phyloP scores from a whole-genome alignment of 2,113 vertebrate species.

The Phylloscopus trochilus region DNA sequence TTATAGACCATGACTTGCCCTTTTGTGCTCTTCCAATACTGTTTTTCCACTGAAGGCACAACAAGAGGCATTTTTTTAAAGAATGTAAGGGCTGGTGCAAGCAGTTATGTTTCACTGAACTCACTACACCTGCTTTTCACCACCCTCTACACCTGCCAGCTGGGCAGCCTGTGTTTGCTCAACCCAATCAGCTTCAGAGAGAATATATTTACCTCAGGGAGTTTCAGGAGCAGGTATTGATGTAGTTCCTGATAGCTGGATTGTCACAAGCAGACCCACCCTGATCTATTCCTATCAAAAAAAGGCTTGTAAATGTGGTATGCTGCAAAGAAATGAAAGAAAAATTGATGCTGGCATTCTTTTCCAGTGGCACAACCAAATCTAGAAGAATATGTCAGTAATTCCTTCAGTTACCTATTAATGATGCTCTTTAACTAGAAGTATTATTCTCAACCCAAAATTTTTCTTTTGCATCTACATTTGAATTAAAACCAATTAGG shows the following conservation, averaged over 20 bases:
- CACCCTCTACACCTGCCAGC: neutral
- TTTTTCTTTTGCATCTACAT: rapidly evolving
- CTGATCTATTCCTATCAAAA: neutral
- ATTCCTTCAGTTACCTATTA: neutral
- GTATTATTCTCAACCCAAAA: neutral
- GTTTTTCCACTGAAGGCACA: neutral
- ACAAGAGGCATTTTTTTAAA: neutral
- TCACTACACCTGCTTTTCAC: neutral
- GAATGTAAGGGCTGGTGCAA: neutral
- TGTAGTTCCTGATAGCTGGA: rapidly evolving
- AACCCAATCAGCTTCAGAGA: neutral
- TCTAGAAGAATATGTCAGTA: neutral
- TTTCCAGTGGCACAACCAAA: neutral
- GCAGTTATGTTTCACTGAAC: neutral
- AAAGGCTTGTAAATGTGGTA: rapidly evolving
- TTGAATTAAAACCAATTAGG: neutral
- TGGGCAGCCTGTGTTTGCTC: neutral
- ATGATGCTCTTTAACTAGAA: neutral
- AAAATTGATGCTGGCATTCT: neutral
- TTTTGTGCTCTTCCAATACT: neutral
- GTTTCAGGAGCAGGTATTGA: neutral
- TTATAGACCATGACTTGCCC: neutral
- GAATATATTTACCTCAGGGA: neutral
- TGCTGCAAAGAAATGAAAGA: neutral
- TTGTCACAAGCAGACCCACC: neutral